Evolutionary conservation across 2,113 vertebrate species (phyloP).

Genomic region (Bucco capensis): DNA sequence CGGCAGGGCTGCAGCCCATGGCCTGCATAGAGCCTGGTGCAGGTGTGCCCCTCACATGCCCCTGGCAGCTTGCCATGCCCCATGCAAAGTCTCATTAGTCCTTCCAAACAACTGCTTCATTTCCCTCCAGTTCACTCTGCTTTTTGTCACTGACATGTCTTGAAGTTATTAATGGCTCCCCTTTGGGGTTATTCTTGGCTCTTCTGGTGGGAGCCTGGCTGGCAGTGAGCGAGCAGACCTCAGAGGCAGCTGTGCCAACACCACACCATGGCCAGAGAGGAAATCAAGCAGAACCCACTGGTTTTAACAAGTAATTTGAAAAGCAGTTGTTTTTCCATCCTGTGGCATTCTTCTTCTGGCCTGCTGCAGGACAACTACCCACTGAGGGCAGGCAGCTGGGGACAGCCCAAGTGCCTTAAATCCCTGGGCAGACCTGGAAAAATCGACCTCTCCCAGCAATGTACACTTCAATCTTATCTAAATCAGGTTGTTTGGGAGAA

Average conservation of each 20-base stretch:
- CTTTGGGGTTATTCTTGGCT: background rate
- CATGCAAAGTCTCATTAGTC: background rate
- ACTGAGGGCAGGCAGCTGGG: background rate
- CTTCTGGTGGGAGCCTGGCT: background rate
- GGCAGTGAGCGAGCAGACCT: background rate
- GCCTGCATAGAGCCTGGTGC: fast-evolving
- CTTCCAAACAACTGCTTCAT: background rate
- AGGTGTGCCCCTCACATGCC: background rate
- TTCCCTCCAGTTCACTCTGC: background rate
- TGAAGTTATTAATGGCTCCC: background rate
- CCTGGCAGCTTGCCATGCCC: background rate
- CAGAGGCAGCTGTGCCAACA: background rate
- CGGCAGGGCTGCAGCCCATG: background rate
- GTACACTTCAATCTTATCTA: background rate
- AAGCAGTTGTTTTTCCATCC: background rate
- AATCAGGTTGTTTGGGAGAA: background rate
- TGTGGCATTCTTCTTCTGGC: background rate
- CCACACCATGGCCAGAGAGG: background rate
- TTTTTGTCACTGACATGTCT: background rate
- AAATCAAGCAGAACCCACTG: background rate
- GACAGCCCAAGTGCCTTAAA: background rate
- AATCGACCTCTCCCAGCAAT: background rate
- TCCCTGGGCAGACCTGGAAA: background rate
- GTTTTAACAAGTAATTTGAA: background rate
- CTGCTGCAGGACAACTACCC: background rate